phyloP scores from a whole-genome alignment of 2,888 invertebrate species.

The Caenorhabditis virilis region DNA sequence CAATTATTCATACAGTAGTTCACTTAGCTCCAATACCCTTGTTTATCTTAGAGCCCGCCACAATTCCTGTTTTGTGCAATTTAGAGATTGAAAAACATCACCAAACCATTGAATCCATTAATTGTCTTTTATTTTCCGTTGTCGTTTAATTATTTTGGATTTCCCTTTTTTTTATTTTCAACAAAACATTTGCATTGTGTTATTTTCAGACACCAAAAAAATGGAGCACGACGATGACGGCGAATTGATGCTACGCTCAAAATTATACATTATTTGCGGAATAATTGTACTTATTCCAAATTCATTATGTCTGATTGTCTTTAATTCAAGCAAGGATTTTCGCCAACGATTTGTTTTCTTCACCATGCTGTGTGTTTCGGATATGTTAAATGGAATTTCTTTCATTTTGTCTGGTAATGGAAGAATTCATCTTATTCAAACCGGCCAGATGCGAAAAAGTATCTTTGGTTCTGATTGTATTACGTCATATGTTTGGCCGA shows the following conservation, averaged over 20 bases:
- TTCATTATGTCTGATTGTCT: conserved; percentile 35
- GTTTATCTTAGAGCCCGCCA: too few relatives aligned
- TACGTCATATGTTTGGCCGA: conserved; percentile 40
- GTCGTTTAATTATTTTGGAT: too few relatives aligned
- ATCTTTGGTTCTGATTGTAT: conserved; percentile 38
- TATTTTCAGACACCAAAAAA: too few relatives aligned
- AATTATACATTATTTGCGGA: conserved; percentile 41
- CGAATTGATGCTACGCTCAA: conserved; percentile 32
- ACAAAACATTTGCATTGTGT: too few relatives aligned
- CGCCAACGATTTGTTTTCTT: conserved; percentile 42
- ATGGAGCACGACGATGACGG: conserved; percentile 8
- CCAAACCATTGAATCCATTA: too few relatives aligned
- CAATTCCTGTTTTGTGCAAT: too few relatives aligned
- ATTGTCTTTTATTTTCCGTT: too few relatives aligned
- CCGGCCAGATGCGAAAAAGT: conserved; percentile 19
- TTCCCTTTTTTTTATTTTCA: too few relatives aligned
- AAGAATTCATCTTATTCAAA: conserved; percentile 18
- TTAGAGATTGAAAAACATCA: too few relatives aligned
- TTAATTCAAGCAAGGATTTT: conserved; percentile 46
- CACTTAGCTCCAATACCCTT: too few relatives aligned
- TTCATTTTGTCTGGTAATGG: conserved; percentile 42
- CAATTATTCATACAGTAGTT: too few relatives aligned
- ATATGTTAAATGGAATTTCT: conserved; percentile 50
- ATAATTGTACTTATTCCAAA: conserved; percentile 38
- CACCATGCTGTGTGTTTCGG: conserved; percentile 38